Base-by-base conservation (phyloP, 30 jellyfish, hydroid and myxozoan genomes). In the Aurelia sp. region DNA sequence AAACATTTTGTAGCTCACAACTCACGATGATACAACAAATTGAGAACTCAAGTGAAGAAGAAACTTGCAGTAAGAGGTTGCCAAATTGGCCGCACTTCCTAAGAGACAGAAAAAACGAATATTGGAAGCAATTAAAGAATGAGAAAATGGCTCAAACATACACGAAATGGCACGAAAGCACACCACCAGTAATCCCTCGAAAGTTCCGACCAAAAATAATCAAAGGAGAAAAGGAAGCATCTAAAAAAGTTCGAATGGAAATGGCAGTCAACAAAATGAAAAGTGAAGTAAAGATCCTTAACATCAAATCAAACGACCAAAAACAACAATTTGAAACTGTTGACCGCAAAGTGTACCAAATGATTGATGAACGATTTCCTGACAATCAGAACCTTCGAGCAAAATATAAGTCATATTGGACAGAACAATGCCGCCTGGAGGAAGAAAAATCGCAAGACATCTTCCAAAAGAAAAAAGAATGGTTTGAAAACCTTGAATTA, bases 1-100 rank as follows among this genome's bases (percentile, higher is more conserved):
- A 40, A 35, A 16, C 69, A 47, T 47, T 40, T 47, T 72, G 69
- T 41, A 40, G 22, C 16, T 72, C 68, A 18, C 83, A 72, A 72
- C 22, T 72, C 52, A n/a, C 68, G 15, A 31, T 72, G 41, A 37
- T 72, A 13, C 83, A 72, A 41, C 63, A 72, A 48, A 35, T 72
- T 17, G 67, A 50, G n/a, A 33, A 72, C 58, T 7, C 37, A 33
- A 47, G 50, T 47, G 83, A 47, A 21, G 67, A 72, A 18, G 67
- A 72, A 21, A n/a, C 58, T 10, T 37, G 83, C 41, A 72, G 30
- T 18, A 72, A 72, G 58, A 35, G 67, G 50, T 72, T 72, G 40
- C 83, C 83, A 33, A 40, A 40, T 41, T 72, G 83, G 68, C 83
- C 52, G 37, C 66, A 72, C 31, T 53, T 72, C 62, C 83, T 72